phyloP scores from a whole-genome alignment of 2,888 invertebrate species.

The Chrysolina oricalcia region DNA sequence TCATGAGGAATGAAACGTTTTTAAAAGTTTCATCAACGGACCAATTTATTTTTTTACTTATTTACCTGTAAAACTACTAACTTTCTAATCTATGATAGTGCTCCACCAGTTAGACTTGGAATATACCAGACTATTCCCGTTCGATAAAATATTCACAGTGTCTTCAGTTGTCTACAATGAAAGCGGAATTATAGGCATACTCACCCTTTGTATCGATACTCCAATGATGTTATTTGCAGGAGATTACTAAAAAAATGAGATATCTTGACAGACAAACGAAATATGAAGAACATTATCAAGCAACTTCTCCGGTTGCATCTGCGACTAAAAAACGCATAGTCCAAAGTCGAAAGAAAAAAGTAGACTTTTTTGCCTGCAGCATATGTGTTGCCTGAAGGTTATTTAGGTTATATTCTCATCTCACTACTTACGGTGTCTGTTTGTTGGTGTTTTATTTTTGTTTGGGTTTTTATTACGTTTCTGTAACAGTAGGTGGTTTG shows the following conservation, averaged over 20 bases:
- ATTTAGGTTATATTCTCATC: slow-evolving; percentile 58
- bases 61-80: no score
- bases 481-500: slow-evolving; percentile 57
- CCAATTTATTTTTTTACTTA: no score
- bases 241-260: not conserved
- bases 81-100: no score
- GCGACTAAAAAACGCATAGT: slow-evolving; percentile 15
- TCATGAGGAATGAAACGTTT: no score
- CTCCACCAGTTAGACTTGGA: no score
- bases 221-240: not conserved
- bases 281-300: not conserved
- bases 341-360: slow-evolving; percentile 29
- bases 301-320: not conserved
- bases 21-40: no score
- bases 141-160: no score
- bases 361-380: slow-evolving; percentile 38
- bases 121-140: no score
- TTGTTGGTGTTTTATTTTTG: slow-evolving; percentile 54
- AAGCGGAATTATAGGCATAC: not conserved
- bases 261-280: not conserved
- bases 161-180: no score
- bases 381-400: slow-evolving; percentile 45
- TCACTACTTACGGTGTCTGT: slow-evolving; percentile 58
- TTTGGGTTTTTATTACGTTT: slow-evolving; percentile 39
- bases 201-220: not conserved